Evolutionary conservation across 2,888 invertebrate species (phyloP), one percentile per base, ranked within the genome.

Genomic region (Lepeophtheirus nordmannii): DNA sequence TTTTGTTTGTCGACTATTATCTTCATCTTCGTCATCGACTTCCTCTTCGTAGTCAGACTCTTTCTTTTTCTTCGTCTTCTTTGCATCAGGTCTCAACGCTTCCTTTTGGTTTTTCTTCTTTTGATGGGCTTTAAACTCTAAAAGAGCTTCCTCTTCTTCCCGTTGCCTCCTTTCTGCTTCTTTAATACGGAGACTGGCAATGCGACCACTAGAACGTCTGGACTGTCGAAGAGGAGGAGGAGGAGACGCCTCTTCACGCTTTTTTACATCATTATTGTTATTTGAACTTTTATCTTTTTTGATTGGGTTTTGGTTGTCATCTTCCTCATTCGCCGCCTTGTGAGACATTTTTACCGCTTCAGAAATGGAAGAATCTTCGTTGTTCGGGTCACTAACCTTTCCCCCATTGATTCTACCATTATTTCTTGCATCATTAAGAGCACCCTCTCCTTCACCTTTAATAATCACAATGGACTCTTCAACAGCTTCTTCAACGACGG

Each of bases 171-270:
- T 87, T 0, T 87, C 87, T 74, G 89, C 88, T 73, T 90, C 89
- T 70, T 83, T 85, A 68, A 90, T 88, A 75, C 89, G 87, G 72
- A 88, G 80, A 75, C 89, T 89, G 0, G 90, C 91, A 71, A 92
- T 87, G 68, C 92, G 80, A 1, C 90, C 79, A 3, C 90, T 79
- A 1, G 89, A 89, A 72, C 87, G 86, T 10, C 91, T 77, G 7
- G 89, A 85, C 0, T 53, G 14, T 58, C 65, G 38, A 56, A 57
- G 12, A 1, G 2, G 65, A 64, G n/a, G 38, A 56, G 58, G 12
- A 1, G 2, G 65, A 64, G n/a, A 57, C 67, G 56, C 58, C 62
- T 39, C 66, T 62, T 39, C 58, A 39, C 62, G 58, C 67, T 20
- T 68, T 59, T 62, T n/a, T 62, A 62, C 20, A 59, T 22, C 60